Conservation (phyloP, 2,888 invertebrate species). For the Agrotis exclamationis region DNA sequence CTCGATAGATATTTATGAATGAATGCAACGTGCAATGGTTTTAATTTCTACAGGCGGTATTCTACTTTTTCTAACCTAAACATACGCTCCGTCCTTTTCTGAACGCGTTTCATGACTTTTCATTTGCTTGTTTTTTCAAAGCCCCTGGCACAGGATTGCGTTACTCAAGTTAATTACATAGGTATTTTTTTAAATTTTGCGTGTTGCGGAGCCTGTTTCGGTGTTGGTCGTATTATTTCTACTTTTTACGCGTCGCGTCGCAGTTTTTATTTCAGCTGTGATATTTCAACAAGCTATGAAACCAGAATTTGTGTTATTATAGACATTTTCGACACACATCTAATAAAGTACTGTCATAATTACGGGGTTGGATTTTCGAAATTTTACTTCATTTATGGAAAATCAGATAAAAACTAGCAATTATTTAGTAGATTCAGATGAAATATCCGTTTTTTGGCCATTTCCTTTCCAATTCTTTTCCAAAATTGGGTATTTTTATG, state of each 20-base stretch:
- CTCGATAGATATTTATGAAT: not conserved
- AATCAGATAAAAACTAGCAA: not conserved
- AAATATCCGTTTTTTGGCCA: constrained; percentile 3
- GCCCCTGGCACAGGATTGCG: constrained; percentile 23
- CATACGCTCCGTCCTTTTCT: not conserved
- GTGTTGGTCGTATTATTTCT: constrained; percentile 10
- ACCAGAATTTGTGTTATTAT: constrained; percentile 3
- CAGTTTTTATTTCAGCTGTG: constrained; percentile 15
- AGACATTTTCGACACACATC: no score
- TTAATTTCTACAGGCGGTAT: not conserved
- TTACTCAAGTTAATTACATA: constrained; percentile 50
- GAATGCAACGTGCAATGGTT: not conserved
- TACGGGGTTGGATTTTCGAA: not conserved
- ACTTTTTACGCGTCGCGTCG: constrained; percentile 10
- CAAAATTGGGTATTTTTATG: constrained; percentile 43
- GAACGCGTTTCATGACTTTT: constrained; percentile 13
- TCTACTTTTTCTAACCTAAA: not conserved
- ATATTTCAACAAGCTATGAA: constrained; percentile 32
- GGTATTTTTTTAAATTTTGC: constrained; percentile 42
- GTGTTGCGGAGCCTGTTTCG: constrained; percentile 27
- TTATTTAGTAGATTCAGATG: not conserved
- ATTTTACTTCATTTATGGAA: not conserved
- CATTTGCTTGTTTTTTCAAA: constrained; percentile 14
- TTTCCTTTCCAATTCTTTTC: constrained; percentile 22
- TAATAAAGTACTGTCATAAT: not conserved